These are phyloP conservation scores for Caenorhabditis drosophilae DNA, from an alignment of 2,888 invertebrate species.

Conservation along the genomic window DNA sequence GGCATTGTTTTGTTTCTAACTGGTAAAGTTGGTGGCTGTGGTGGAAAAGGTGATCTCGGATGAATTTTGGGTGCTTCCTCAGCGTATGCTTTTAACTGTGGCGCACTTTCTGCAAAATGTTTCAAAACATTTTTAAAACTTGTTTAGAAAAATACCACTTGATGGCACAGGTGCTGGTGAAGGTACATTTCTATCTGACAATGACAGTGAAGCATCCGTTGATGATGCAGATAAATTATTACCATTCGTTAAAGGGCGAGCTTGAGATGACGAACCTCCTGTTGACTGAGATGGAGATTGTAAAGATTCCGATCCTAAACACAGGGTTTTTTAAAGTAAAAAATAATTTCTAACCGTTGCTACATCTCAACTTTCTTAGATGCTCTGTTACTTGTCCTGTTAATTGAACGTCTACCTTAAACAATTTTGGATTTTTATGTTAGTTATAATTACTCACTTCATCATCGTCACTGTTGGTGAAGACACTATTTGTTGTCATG, in stretches of 20 bases:
- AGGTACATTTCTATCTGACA: constrained; percentile 26
- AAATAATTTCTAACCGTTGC: constrained; percentile 14
- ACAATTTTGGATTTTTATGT: constrained; percentile 8
- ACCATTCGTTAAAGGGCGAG: constrained; percentile 29
- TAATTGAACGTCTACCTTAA: constrained; percentile 46
- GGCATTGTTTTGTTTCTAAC: constrained; percentile 11
- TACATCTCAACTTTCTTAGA: constrained; percentile 40
- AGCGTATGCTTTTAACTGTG: constrained; percentile 22
- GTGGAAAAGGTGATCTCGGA: constrained; percentile 19
- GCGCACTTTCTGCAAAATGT: constrained; percentile 23
- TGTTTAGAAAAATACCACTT: constrained; percentile 3
- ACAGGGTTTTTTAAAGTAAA: background rate
- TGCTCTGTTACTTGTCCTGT: constrained; percentile 54
- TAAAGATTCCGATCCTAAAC: constrained; percentile 17
- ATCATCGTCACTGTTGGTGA: constrained; percentile 48
- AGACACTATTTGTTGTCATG: constrained; percentile 59
- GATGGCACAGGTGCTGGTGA: constrained; percentile 36
- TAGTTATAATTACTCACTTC: constrained; percentile 19
- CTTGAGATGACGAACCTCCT: constrained; percentile 33
- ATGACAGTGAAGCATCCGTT: constrained; percentile 23
- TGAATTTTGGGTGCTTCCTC: constrained; percentile 32
- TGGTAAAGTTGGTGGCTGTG: constrained; percentile 26
- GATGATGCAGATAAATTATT: constrained; percentile 22
- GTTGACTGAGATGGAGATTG: constrained; percentile 30
- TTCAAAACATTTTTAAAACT: background rate